Conservation (phyloP, 2,888 invertebrate species). For the Drosophila anceps region DNA sequence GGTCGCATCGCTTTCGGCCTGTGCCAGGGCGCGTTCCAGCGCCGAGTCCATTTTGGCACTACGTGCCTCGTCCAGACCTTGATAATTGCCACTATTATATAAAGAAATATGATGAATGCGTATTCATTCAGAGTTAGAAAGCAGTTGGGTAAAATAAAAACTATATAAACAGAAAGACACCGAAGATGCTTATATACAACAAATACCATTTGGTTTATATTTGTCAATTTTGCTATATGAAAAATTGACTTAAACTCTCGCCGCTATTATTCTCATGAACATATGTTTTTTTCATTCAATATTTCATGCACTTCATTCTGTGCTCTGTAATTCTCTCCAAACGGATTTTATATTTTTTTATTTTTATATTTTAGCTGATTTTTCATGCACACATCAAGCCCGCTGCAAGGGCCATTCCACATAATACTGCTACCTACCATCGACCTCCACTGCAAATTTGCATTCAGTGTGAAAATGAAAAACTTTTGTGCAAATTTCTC, state of each 20-base stretch:
- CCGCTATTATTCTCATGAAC: not conserved
- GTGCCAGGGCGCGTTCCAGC: constrained; percentile 89
- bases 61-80: constrained; percentile 81
- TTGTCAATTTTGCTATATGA: too few relatives aligned
- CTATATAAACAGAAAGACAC: too few relatives aligned
- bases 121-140: constrained; percentile 24
- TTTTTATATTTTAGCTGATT: not conserved
- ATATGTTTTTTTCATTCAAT: not conserved
- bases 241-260: not conserved
- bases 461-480: constrained; percentile 30
- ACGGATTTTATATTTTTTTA: not conserved
- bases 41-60: constrained; percentile 87
- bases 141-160: not conserved
- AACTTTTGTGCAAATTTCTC: constrained; percentile 33
- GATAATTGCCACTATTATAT: constrained; percentile 62
- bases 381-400: constrained; percentile 3
- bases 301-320: not conserved
- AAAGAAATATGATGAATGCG: not conserved
- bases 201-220: not conserved
- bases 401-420: not conserved
- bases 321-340: not conserved
- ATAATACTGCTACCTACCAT: too few relatives aligned
- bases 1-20: constrained; percentile 89
- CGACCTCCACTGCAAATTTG: constrained; percentile 21
- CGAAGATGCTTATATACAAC: too few relatives aligned